Evolutionary conservation across 2,888 invertebrate genomes (phyloP), one percentile per base, ranked within the genome.

Genomic region (Eupeodes luniger): DNA sequence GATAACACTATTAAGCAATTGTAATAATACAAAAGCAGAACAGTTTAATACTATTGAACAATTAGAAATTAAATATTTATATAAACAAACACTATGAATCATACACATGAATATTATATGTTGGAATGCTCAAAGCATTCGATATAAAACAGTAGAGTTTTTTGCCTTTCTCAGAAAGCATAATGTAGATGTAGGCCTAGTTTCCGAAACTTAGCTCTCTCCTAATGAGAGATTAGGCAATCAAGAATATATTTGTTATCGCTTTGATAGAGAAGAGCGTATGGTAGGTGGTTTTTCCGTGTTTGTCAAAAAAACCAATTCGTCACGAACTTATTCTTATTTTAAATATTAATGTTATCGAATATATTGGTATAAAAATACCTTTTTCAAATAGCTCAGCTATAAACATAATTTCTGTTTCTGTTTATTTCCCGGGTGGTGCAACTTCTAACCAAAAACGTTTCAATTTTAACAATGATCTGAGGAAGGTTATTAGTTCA

Each of bases 21-120:
- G 51, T 51, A 51, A 51, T 19, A 51, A 51, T 19, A 51, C 51
- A 51, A 51, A 51, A 51, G 51, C 51, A 51, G 51, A 51, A 51
- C 51, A 51, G 11, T 51, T 51, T 10, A 51, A 51, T 51, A 51
- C 51, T 12, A 51, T 51, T 51, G 51, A 10, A 51, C 51, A 51
- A 51, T 51, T 36, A 36, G 36, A 1, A 36, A 36, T 36, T 36
- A 36, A 36, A 7, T 36, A 36, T 36, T 36, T 36, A 51, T 51
- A 51, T n/a, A 51, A 51, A 51, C 51, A 51, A 51, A 51, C 51
- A 51, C 51, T 14, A 51, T 51, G 51, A 55, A 55, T 55, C 5
- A 55, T n/a, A 55, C 19, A 55, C 19, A 19, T 19, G 19, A 19
- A 19, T 19, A 19, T 19, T 19, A 19, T 19, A 19, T 19, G 19